phyloP scores from a whole-genome alignment of 2,113 vertebrate species.

The Phyllostomus hastatus region DNA sequence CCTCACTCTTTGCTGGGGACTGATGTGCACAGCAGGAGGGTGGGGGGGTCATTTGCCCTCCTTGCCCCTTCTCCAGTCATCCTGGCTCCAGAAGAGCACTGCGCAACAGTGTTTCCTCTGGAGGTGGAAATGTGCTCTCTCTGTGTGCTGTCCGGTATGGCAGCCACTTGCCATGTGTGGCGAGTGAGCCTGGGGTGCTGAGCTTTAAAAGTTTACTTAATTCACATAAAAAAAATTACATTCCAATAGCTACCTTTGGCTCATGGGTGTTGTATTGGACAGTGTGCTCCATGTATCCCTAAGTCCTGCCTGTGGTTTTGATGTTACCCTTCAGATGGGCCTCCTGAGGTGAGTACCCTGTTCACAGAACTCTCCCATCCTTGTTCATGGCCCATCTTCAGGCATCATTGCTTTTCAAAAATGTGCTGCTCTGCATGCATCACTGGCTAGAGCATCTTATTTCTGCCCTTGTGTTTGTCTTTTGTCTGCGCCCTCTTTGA shows the following conservation, averaged over 20 bases:
- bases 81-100: not conserved
- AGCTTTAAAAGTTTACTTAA: not conserved
- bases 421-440: not conserved
- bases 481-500: not conserved
- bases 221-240: not conserved
- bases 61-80: not conserved
- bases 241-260: not conserved
- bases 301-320: not conserved
- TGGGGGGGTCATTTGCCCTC: not conserved
- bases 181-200: not conserved
- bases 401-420: not conserved
- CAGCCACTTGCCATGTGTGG: not conserved
- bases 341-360: not conserved
- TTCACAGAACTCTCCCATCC: not conserved
- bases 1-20: not conserved
- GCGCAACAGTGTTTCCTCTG: not conserved
- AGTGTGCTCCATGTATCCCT: not conserved
- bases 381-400: not conserved
- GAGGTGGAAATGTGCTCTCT: too few species aligned
- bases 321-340: not conserved
- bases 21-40: not conserved
- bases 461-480: not conserved
- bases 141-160: rapidly evolving
- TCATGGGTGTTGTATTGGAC: not conserved
- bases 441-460: not conserved